phyloP scores from a whole-genome alignment of 2,888 invertebrate genomes.

The Epinotia bilunana region DNA sequence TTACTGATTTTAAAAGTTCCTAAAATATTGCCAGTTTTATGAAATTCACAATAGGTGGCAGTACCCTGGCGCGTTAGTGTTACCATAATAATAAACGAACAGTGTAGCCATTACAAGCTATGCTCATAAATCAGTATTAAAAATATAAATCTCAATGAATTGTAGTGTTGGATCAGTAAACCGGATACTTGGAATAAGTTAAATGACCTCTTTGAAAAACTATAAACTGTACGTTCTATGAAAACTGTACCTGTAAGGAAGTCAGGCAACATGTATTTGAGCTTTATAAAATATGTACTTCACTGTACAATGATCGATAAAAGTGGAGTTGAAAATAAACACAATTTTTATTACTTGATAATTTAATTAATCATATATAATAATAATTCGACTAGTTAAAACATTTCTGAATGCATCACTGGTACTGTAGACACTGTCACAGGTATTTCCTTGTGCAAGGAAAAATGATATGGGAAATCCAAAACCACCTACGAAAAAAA shows the following conservation, averaged over 20 bases:
- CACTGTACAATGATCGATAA: slow-evolving; percentile 25
- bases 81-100: slow-evolving; percentile 1
- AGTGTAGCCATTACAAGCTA: slow-evolving; percentile 21
- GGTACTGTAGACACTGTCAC: slow-evolving; percentile 64
- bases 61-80: slow-evolving; percentile 9
- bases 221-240: not conserved
- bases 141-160: too few relatives aligned
- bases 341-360: slow-evolving; percentile 10
- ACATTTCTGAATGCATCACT: slow-evolving; percentile 61
- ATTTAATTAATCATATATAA: slow-evolving; percentile 12
- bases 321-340: slow-evolving; percentile 3
- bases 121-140: not conserved
- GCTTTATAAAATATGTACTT: not conserved
- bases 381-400: slow-evolving; percentile 2
- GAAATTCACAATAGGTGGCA: slow-evolving; percentile 18
- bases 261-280: not conserved
- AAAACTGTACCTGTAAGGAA: not conserved
- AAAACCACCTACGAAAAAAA: slow-evolving; percentile 60
- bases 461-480: slow-evolving; percentile 61
- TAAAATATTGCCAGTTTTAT: slow-evolving; percentile 3
- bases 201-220: not conserved
- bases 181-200: not conserved
- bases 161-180: not conserved
- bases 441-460: slow-evolving; percentile 62
- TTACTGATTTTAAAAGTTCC: slow-evolving; percentile 44